phyloP scores from a whole-genome alignment of 92 coral and sea anemone genomes.

The Parazoanthus darwini region DNA sequence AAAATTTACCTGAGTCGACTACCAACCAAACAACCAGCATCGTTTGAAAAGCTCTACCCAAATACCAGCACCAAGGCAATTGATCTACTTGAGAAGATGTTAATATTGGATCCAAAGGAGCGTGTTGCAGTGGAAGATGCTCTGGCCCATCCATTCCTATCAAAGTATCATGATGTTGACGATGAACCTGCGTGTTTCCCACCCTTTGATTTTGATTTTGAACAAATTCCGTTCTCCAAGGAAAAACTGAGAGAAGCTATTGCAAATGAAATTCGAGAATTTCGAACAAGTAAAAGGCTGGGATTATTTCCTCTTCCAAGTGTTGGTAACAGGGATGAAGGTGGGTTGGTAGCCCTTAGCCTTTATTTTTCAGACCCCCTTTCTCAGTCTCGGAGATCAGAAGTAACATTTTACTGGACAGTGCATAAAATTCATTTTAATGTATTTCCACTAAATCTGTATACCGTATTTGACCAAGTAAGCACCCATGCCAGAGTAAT shows the following conservation, averaged over 20 bases:
- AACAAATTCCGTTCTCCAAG: slow-evolving; percentile 73
- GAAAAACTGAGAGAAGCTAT: slow-evolving; percentile 85
- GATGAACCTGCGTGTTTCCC: slow-evolving; percentile 91
- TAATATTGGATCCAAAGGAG: slow-evolving; percentile 85
- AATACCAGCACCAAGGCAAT: slow-evolving; percentile 69
- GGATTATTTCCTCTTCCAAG: slow-evolving; percentile 57
- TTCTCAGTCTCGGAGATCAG: too few relatives aligned
- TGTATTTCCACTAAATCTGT: too few relatives aligned
- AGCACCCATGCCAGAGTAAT: too few relatives aligned
- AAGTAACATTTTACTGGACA: too few relatives aligned
- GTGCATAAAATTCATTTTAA: too few relatives aligned
- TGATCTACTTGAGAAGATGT: slow-evolving; percentile 82
- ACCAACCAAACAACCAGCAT: slow-evolving; percentile 84
- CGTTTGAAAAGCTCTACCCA: slow-evolving; percentile 80
- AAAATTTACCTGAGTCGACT: slow-evolving; percentile 85
- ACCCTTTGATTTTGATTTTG: slow-evolving; percentile 92
- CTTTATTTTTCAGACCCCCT: too few relatives aligned
- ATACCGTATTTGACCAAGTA: too few relatives aligned
- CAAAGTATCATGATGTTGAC: slow-evolving; percentile 86
- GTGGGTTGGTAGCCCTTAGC: not conserved
- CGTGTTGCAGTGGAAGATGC: slow-evolving; percentile 85
- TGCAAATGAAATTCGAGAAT: slow-evolving; percentile 77
- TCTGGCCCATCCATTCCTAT: slow-evolving; percentile 71
- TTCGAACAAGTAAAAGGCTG: slow-evolving; percentile 54
- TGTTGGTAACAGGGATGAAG: not conserved